Evolutionary conservation across 2,888 invertebrate genomes (phyloP).

Genomic region (Liopterus haemorrhoidalis): DNA sequence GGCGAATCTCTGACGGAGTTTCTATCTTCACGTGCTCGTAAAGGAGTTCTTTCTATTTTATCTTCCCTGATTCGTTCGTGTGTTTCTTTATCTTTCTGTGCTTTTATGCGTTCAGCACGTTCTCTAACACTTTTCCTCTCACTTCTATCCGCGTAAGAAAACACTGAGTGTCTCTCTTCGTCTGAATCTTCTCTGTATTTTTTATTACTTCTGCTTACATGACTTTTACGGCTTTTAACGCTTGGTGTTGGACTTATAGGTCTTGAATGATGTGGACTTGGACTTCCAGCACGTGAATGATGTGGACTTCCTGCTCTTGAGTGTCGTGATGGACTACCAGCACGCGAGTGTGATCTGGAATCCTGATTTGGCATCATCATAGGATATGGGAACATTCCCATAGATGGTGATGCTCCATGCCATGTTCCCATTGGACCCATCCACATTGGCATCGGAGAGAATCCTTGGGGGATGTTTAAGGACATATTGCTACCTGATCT

Average conservation of each 20-base stretch:
- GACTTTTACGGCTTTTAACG: constrained; percentile 63
- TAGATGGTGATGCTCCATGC: constrained; percentile 43
- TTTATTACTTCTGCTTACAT: constrained; percentile 48
- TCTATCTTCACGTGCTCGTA: not conserved
- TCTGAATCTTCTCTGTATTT: constrained; percentile 48
- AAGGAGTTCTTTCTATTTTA: not conserved
- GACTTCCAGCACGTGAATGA: too few relatives aligned
- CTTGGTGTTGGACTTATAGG: constrained; percentile 65
- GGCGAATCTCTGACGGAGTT: constrained; percentile 1
- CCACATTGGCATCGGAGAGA: constrained; percentile 24
- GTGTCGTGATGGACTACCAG: constrained; percentile 50
- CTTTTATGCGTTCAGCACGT: constrained; percentile 33
- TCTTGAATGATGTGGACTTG: constrained; percentile 58
- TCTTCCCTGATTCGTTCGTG: constrained; percentile 3
- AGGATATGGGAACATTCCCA: constrained; percentile 40
- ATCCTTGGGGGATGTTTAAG: constrained; percentile 45
- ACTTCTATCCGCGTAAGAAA: constrained; percentile 37
- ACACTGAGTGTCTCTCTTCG: constrained; percentile 43
- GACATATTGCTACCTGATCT: constrained; percentile 53
- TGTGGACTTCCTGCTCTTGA: too few relatives aligned
- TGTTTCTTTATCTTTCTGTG: constrained; percentile 32
- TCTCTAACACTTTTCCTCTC: constrained; percentile 39
- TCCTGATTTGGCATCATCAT: constrained; percentile 30
- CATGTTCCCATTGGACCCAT: constrained; percentile 47
- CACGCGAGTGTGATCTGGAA: constrained; percentile 45